Percentiles rank a stretch among this genome's conserved stretches.
phyloP scores from a whole-genome alignment of 2,888 invertebrate species.

The Platerodrilus igneus region DNA sequence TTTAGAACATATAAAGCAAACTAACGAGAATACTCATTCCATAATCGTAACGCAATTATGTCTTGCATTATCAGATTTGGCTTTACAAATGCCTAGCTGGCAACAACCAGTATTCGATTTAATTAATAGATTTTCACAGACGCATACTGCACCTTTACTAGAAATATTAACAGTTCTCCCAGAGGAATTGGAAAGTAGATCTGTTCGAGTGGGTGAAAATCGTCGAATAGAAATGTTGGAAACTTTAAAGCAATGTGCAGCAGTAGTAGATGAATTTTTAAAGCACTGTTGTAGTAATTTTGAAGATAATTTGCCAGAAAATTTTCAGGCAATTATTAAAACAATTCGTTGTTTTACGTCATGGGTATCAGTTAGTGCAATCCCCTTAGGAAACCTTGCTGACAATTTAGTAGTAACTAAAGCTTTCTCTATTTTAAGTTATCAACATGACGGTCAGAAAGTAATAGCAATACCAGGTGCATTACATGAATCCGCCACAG shows the following conservation, averaged over 20 bases:
- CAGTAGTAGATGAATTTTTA: conserved; percentile 74
- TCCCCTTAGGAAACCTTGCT: conserved; percentile 68
- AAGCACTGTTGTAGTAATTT: conserved; percentile 68
- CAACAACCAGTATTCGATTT: conserved; percentile 81
- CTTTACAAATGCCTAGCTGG: conserved; percentile 92
- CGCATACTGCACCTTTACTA: conserved; percentile 75
- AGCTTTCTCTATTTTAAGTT: conserved; percentile 62
- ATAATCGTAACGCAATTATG: conserved; percentile 90
- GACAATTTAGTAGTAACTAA: conserved; percentile 69
- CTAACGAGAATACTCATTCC: conserved; percentile 71
- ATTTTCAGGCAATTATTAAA: conserved; percentile 64
- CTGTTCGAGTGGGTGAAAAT: conserved; percentile 81
- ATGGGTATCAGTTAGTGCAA: conserved; percentile 82
- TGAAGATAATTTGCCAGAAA: conserved; percentile 61
- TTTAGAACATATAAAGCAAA: conserved; percentile 77
- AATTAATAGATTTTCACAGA: conserved; percentile 68
- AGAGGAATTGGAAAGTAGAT: conserved; percentile 86
- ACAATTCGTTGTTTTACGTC: conserved; percentile 84
- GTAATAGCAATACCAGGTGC: conserved; percentile 34
- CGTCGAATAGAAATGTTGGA: conserved; percentile 78
- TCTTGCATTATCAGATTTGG: conserved; percentile 88
- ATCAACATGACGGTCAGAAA: conserved; percentile 37
- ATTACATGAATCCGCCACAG: conserved; percentile 86
- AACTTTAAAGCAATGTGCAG: conserved; percentile 72
- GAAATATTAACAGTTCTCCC: conserved; percentile 92